A percentile compares a stretch with the other conserved stretches of the same genome.
Conservation (phyloP, 1,140 invertebrate species). For the Tetraneura akinire region DNA sequence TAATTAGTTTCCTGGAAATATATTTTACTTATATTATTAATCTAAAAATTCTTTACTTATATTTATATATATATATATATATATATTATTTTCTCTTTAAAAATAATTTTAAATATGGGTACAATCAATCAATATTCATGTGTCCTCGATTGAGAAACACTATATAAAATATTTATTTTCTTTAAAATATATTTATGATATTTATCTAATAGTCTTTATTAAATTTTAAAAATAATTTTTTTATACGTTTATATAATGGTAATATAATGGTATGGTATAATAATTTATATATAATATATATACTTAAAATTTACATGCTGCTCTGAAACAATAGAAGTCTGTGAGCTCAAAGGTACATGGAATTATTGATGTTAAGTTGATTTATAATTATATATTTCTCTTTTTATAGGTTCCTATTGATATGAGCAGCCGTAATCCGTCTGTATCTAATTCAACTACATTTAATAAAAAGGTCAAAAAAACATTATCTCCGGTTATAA, state of each 20-base stretch:
- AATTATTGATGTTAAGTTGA: background rate
- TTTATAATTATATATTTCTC: background rate
- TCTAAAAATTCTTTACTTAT: too few species aligned
- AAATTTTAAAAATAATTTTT: background rate
- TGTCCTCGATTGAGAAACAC: too few species aligned
- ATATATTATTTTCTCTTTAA: too few species aligned
- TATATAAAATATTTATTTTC: too few species aligned
- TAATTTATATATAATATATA: conserved; percentile 18
- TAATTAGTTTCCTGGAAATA: too few species aligned
- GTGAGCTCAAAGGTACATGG: conserved; percentile 21
- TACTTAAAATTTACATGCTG: conserved; percentile 44
- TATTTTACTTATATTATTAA: too few species aligned
- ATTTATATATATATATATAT: too few species aligned
- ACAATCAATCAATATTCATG: too few species aligned
- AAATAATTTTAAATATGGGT: too few species aligned
- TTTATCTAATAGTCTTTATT: background rate
- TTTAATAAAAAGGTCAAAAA: conserved; percentile 45
- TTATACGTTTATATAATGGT: background rate
- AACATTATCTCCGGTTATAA: background rate
- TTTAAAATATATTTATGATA: too few species aligned
- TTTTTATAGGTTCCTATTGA: conserved; percentile 44
- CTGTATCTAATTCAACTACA: conserved; percentile 43
- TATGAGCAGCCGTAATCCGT: conserved; percentile 41
- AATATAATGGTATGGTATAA: background rate
- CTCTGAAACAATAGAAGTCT: conserved; percentile 45